Evolutionary conservation across 1,140 invertebrate species (phyloP), one percentile per base, ranked within the genome.

Genomic region (Ericerus pela): DNA sequence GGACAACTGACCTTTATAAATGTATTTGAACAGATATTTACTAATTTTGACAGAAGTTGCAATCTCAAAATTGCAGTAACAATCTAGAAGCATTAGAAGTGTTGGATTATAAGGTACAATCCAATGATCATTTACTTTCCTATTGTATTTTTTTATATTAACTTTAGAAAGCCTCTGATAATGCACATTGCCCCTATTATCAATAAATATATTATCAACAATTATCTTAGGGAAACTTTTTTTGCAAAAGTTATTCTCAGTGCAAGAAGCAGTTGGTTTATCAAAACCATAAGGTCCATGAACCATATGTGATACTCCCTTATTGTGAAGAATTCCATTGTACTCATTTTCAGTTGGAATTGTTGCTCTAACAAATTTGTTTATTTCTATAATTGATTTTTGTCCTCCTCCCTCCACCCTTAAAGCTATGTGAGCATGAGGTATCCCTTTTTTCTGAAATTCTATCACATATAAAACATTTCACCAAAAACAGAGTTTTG

Each of bases 11-110:
- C 67, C 68, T 64, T 73, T 71, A 18, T 64, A 63, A 3, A 73
- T 63, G 65, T 69, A 73, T 61, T 71, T 72, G 54, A 62, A 69
- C 18, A 70, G 63, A 53, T 70, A 71, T 59, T 69, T 70, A 4
- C 70, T 62, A 12, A 58, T 56, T 59, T 67, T 64, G 11, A 71
- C 60, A 2, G 67, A 69, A 60, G 65, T 66, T 51, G 63, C 69
- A 22, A 59, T 59, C 57, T 68, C 65, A 18, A 68, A 61, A 58
- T 70, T 70, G 8, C 68, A 67, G 55, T 69, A 68, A 2, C 64
- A 59, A 33, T 68, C 61, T 24, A 58, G 69, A 38, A 47, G 65
- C 36, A 61, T 56, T 10, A 51, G 62, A 8, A 70, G 41, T 1
- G 62, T 30, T 11, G 67, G 65, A 20, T 59, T 65, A 59, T 69